phyloP scores from a whole-genome alignment of 2,113 vertebrate genomes.

The Oncorhynchus mykiss region DNA sequence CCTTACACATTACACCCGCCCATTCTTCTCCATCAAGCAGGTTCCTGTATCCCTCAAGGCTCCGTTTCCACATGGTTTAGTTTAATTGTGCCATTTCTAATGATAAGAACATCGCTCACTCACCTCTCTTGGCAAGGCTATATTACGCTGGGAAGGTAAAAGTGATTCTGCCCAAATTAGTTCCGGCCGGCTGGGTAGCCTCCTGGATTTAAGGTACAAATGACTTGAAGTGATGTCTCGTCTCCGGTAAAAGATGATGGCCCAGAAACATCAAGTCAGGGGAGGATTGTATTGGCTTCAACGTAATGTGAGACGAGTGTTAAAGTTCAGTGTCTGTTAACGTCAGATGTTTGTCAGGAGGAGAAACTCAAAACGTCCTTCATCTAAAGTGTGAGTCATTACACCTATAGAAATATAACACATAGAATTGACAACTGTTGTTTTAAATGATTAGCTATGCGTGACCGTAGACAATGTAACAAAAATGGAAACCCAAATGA shows the following conservation, averaged over 20 bases:
- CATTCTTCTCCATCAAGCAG: constrained; percentile 28
- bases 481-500: neutral
- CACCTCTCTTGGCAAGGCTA: constrained; percentile 29
- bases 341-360: neutral
- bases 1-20: constrained; percentile 26
- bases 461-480: neutral
- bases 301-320: neutral
- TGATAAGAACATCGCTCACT: constrained; percentile 41
- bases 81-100: constrained; percentile 37
- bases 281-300: neutral
- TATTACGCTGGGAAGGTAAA: constrained; percentile 31
- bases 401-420: neutral
- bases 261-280: constrained; percentile 17
- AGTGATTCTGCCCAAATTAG: constrained; percentile 47
- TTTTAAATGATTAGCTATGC: neutral
- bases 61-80: constrained; percentile 31
- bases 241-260: constrained; percentile 25
- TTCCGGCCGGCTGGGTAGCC: constrained; percentile 24
- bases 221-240: constrained; percentile 25
- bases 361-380: neutral
- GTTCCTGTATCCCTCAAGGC: constrained; percentile 25
- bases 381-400: neutral
- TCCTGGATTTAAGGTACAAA: constrained; percentile 28
- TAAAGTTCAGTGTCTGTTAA: neutral
- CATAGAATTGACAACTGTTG: neutral